A percentile compares a stretch with the other conserved stretches of the same genome.
These are phyloP conservation scores for Melanotaenia pygmaea DNA, from an alignment of 2,797 vertebrate species.

Conservation along the genomic window DNA sequence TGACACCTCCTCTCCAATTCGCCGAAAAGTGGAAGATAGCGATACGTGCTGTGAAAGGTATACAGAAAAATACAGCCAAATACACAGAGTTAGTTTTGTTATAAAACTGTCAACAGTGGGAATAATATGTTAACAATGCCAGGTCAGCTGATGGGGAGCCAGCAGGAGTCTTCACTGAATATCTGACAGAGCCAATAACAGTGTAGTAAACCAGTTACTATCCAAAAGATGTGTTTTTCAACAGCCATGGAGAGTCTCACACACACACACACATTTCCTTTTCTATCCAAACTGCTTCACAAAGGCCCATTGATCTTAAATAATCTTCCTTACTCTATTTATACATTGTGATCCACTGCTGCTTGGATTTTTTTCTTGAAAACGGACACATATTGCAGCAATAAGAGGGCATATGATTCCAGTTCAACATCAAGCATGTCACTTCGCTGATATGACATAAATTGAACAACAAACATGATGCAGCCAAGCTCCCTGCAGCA, in stretches of 20 bases:
- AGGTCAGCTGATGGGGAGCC: constrained; percentile 40
- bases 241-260: constrained; percentile 18
- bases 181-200: constrained; percentile 54
- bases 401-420: constrained; percentile 60
- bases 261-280: background rate
- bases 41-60: constrained; percentile 72
- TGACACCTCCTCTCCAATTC: constrained; percentile 88
- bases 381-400: constrained; percentile 52
- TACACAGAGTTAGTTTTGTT: constrained; percentile 33
- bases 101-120: constrained; percentile 36
- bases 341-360: constrained; percentile 13
- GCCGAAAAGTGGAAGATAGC: constrained; percentile 86
- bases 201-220: constrained; percentile 38
- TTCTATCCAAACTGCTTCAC: constrained; percentile 15
- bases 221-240: constrained; percentile 40
- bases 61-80: constrained; percentile 31
- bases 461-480: constrained; percentile 52
- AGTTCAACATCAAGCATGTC: constrained; percentile 58
- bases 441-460: constrained; percentile 37
- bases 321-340: constrained; percentile 22
- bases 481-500: constrained; percentile 23
- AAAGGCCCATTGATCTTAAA: constrained; percentile 21
- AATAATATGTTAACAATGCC: constrained; percentile 35
- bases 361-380: constrained; percentile 34
- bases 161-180: constrained; percentile 32